phyloP scores from a whole-genome alignment of 1,140 invertebrate species.

The Drosophila nigrodunni region DNA sequence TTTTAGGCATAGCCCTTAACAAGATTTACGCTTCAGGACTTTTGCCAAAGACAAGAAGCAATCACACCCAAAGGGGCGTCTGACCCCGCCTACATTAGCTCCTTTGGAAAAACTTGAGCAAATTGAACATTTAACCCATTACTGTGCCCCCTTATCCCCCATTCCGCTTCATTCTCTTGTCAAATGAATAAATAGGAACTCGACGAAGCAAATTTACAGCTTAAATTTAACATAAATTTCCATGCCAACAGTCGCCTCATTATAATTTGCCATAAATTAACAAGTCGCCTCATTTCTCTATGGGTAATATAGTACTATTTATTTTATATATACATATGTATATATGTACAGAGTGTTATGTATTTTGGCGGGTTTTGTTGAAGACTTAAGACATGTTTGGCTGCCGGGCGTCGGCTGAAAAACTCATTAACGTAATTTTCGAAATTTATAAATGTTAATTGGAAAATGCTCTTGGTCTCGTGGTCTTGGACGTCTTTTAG shows the following conservation, averaged over 20 bases:
- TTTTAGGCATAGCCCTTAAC: slow-evolving; percentile 32
- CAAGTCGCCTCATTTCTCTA: slow-evolving; percentile 11
- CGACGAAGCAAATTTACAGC: slow-evolving; percentile 48
- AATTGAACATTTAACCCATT: slow-evolving; percentile 83
- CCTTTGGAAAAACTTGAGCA: slow-evolving; percentile 47
- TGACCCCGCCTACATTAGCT: background rate
- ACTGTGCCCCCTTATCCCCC: slow-evolving; percentile 4
- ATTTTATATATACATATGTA: slow-evolving; percentile 19
- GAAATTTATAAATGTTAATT: slow-evolving; percentile 83
- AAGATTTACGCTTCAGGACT: slow-evolving; percentile 45
- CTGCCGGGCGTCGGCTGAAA: slow-evolving; percentile 48
- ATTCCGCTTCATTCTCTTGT: slow-evolving; percentile 15
- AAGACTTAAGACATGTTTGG: slow-evolving; percentile 62
- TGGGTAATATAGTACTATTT: slow-evolving; percentile 38
- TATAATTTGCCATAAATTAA: slow-evolving; percentile 80
- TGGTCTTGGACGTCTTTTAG: slow-evolving; percentile 24
- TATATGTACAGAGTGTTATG: slow-evolving; percentile 21
- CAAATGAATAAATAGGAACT: slow-evolving; percentile 66
- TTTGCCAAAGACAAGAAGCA: slow-evolving; percentile 59
- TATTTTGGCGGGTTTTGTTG: slow-evolving; percentile 42
- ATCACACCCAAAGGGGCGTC: slow-evolving; percentile 18
- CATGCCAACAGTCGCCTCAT: slow-evolving; percentile 74
- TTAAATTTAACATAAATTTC: slow-evolving; percentile 81
- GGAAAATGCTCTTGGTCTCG: slow-evolving; percentile 67
- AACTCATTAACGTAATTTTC: slow-evolving; percentile 81